Conservation (phyloP, 2,113 vertebrate genomes). For the Bombycilla garrulus region DNA sequence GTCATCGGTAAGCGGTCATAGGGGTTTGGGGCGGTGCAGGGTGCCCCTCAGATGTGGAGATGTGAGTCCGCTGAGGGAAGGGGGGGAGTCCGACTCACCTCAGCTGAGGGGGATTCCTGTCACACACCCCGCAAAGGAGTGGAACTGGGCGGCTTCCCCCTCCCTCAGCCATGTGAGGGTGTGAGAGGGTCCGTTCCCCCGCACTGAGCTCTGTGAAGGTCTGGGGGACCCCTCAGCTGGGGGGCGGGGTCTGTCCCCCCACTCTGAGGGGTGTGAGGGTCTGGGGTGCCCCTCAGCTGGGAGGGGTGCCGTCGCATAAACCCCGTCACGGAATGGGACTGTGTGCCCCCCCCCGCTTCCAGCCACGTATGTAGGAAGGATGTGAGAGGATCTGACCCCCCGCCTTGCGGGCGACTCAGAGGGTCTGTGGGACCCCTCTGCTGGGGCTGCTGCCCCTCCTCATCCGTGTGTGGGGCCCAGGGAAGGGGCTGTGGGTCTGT, state of each 20-base stretch:
- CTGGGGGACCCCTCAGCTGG: background rate
- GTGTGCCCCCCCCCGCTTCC: background rate
- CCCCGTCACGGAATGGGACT: too few species aligned
- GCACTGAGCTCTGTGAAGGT: background rate
- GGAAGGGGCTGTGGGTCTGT: background rate
- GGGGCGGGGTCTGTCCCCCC: background rate
- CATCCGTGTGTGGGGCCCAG: accelerated
- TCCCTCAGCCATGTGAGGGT: background rate
- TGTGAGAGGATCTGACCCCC: too few species aligned
- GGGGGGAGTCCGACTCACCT: background rate
- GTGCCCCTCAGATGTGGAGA: background rate
- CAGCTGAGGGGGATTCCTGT: background rate
- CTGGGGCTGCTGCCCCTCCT: background rate
- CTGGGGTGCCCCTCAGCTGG: background rate
- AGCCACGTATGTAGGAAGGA: background rate
- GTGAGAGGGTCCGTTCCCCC: background rate
- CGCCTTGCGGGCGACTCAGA: background rate
- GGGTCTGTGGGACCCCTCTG: background rate
- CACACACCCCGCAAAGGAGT: background rate
- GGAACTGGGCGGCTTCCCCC: background rate
- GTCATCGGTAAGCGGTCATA: conserved; percentile 88
- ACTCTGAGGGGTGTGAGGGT: too few species aligned
- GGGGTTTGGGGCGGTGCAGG: background rate
- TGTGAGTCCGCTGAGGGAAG: background rate
- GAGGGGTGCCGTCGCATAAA: background rate